A percentile compares a stretch with the other conserved stretches of the same genome.
Evolutionary conservation across 2,113 vertebrate genomes (phyloP).

Genomic region (Sigmodon hispidus): DNA sequence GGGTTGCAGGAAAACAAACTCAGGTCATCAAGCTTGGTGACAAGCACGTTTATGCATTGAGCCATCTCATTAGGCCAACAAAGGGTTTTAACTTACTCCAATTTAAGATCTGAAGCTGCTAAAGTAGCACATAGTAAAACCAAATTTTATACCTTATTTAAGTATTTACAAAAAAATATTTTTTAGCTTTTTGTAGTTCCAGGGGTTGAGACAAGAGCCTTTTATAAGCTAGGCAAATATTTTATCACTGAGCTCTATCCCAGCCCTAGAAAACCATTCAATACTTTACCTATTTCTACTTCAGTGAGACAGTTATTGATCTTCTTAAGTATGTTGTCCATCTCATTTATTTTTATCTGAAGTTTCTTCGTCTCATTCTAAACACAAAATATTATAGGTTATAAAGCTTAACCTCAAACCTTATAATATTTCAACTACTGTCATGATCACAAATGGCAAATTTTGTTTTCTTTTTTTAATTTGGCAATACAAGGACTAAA

Average conservation of each 20-base stretch:
- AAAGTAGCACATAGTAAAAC: neutral
- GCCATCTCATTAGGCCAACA: neutral
- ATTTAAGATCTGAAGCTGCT: constrained; percentile 12
- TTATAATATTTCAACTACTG: neutral
- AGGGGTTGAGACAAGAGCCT: neutral
- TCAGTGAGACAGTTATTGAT: constrained; percentile 77
- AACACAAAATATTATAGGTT: constrained; percentile 62
- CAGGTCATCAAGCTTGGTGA: neutral
- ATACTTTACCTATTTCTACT: constrained; percentile 82
- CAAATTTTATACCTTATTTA: constrained; percentile 18
- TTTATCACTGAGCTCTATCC: neutral
- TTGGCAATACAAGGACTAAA: neutral
- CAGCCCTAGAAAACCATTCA: neutral
- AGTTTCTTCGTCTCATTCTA: constrained; percentile 84
- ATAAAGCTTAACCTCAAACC: constrained; percentile 42
- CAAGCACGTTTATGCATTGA: neutral
- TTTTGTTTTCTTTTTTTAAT: neutral
- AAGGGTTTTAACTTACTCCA: neutral
- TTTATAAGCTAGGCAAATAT: neutral
- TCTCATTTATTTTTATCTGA: constrained; percentile 75
- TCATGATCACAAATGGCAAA: neutral
- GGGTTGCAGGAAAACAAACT: neutral
- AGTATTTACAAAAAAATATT: neutral
- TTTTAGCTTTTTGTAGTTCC: neutral
- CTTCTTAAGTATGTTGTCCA: constrained; percentile 82